These are phyloP conservation scores for Polypedilum pembai DNA, from an alignment of 1,140 invertebrate species.

Conservation along the genomic window DNA sequence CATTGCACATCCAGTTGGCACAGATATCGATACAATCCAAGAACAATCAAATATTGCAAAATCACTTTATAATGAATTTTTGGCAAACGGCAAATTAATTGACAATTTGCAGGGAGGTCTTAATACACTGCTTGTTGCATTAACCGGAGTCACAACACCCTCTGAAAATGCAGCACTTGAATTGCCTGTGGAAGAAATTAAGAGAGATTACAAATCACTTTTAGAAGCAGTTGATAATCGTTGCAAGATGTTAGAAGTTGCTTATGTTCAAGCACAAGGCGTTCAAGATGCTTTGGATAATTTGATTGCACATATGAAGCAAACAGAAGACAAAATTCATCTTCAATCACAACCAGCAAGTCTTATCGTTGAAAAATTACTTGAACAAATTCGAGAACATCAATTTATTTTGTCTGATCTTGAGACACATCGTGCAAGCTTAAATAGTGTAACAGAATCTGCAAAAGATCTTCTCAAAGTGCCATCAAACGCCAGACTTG, in stretches of 20 bases:
- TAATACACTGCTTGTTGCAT: slow-evolving; percentile 59
- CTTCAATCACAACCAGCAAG: slow-evolving; percentile 73
- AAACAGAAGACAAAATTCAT: slow-evolving; percentile 76
- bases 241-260: slow-evolving; percentile 76
- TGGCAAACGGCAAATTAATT: slow-evolving; percentile 68
- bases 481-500: slow-evolving; percentile 75
- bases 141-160: slow-evolving; percentile 72
- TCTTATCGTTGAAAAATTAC: slow-evolving; percentile 77
- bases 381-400: slow-evolving; percentile 81
- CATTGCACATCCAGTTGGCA: slow-evolving; percentile 72
- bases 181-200: slow-evolving; percentile 66
- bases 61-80: slow-evolving; percentile 75
- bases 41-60: slow-evolving; percentile 79
- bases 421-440: slow-evolving; percentile 72
- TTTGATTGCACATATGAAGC: slow-evolving; percentile 74
- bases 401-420: slow-evolving; percentile 73
- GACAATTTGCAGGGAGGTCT: slow-evolving; percentile 63
- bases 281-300: slow-evolving; percentile 86
- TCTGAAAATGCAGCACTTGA: slow-evolving; percentile 70
- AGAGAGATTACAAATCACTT: slow-evolving; percentile 68
- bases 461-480: slow-evolving; percentile 72
- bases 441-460: slow-evolving; percentile 70
- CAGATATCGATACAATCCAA: slow-evolving; percentile 78
- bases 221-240: slow-evolving; percentile 62
- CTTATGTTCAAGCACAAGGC: slow-evolving; percentile 87